Evolutionary conservation across 2,797 vertebrate genomes (phyloP), one percentile per base, ranked within the genome.

Genomic region (Molossus alvarezi): DNA sequence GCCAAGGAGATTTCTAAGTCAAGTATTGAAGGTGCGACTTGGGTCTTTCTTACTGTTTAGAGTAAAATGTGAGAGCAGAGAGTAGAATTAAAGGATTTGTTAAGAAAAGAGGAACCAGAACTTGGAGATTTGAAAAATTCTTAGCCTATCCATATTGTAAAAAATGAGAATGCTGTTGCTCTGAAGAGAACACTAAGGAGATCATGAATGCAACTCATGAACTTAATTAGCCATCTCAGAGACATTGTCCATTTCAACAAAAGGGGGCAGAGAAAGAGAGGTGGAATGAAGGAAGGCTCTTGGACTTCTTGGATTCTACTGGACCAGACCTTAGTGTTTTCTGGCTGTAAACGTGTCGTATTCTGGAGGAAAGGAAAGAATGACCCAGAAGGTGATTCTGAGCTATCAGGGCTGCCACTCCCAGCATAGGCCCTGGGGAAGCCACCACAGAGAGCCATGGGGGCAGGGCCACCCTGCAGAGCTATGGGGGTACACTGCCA

Each of bases 161-260:
- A 85, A 65, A 86, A 58, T 58, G 51, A 69, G 23, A 77, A 85
- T 77, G 41, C 41, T 45, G 71, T 58, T 77, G 51, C 57, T 85
- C 41, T 64, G 80, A 91, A 75, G 69, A 41, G 71, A 83, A 83
- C 18, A 41, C n/a, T 91, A 65, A 83, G 55, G 45, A 91, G 69
- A 75, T 64, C 57, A 64, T 64, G 58, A 45, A 45, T 45, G 57
- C 41, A 45, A 45, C 41, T 45, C 41, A 45, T 45, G 41, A 6
- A 45, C 41, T 45, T 45, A 45, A 45, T 45, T 45, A 45, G 41
- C 41, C 41, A 45, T 45, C 41, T 3, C 41, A 82, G 79, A 75
- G 69, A 83, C n/a, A 73, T 41, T 73, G 9, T 53, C 62, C 67
- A 4, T 92, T 92, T 67, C 60, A 86, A 23, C 2, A 11, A 92